These are phyloP conservation scores for Cololabis saira DNA, from an alignment of 2,113 vertebrate species.

Conservation along the genomic window DNA sequence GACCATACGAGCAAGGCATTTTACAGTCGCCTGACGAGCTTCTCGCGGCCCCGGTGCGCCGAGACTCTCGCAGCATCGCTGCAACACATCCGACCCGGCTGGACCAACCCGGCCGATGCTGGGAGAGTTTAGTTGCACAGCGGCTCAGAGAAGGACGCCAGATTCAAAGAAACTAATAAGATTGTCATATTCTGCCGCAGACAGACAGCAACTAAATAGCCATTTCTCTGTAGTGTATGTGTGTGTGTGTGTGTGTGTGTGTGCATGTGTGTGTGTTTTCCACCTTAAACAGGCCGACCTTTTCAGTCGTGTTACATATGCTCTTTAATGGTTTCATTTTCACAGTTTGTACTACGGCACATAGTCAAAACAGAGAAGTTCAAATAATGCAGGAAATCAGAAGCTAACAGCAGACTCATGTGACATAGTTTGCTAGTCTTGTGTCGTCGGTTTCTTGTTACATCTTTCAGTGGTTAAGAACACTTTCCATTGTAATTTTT, in stretches of 20 bases:
- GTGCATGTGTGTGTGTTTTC: slow-evolving; percentile 21
- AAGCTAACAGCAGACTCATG: slow-evolving; percentile 76
- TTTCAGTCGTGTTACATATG: slow-evolving; percentile 83
- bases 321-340: slow-evolving; percentile 80
- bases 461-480: slow-evolving; percentile 91
- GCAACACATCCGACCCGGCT: slow-evolving; percentile 18
- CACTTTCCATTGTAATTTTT: slow-evolving; percentile 84
- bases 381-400: slow-evolving; percentile 51
- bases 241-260: slow-evolving; percentile 7
- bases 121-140: slow-evolving; percentile 68
- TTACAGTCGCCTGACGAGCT: slow-evolving; percentile 87
- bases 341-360: slow-evolving; percentile 90
- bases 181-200: slow-evolving; percentile 98
- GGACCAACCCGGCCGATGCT: slow-evolving; percentile 19
- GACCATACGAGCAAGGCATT: slow-evolving; percentile 99
- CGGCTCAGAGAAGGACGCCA: slow-evolving; percentile 83
- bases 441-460: slow-evolving; percentile 77
- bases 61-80: slow-evolving; percentile 57
- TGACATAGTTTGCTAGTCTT: slow-evolving; percentile 69
- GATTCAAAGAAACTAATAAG: slow-evolving; percentile 93
- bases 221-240: slow-evolving; percentile 54
- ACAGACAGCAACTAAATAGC: slow-evolving; percentile 90
- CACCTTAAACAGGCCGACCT: slow-evolving; percentile 52
- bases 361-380: slow-evolving; percentile 74
- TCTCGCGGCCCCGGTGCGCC: slow-evolving; percentile 55